phyloP scores from a whole-genome alignment of 2,113 vertebrate genomes.

The Lichenostomus cassidix region DNA sequence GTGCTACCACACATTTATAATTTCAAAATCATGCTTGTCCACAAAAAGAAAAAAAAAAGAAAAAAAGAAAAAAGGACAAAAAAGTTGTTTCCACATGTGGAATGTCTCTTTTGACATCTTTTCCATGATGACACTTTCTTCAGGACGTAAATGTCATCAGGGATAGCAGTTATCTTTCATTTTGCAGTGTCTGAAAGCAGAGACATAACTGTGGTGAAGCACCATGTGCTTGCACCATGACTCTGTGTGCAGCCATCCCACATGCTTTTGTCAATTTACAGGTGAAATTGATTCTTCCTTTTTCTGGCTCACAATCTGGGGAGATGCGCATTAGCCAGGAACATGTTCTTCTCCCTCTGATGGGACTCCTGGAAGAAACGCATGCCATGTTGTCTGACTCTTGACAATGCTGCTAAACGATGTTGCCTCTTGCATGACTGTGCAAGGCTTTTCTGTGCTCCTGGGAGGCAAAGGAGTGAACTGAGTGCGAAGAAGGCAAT shows the following conservation, averaged over 20 bases:
- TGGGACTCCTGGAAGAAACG: not conserved
- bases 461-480: not conserved
- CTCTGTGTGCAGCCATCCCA: not conserved
- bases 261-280: not conserved
- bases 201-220: not conserved
- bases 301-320: not conserved
- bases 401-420: not conserved
- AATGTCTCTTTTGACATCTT: not conserved
- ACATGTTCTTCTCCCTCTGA: not conserved
- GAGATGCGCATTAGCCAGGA: not conserved
- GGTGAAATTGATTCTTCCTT: not conserved
- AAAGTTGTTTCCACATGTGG: not conserved
- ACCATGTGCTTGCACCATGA: fast-evolving
- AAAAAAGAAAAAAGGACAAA: not conserved
- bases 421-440: not conserved
- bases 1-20: not conserved
- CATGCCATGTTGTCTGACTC: not conserved
- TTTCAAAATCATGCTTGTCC: not conserved
- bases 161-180: not conserved
- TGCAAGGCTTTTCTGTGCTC: not conserved
- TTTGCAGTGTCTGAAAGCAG: not conserved
- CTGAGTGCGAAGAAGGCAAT: not conserved
- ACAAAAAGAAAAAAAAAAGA: not conserved
- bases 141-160: not conserved
- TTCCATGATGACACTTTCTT: not conserved